Base-by-base conservation (phyloP, 1,140 invertebrate species). In the Thereuonema tuberculata region DNA sequence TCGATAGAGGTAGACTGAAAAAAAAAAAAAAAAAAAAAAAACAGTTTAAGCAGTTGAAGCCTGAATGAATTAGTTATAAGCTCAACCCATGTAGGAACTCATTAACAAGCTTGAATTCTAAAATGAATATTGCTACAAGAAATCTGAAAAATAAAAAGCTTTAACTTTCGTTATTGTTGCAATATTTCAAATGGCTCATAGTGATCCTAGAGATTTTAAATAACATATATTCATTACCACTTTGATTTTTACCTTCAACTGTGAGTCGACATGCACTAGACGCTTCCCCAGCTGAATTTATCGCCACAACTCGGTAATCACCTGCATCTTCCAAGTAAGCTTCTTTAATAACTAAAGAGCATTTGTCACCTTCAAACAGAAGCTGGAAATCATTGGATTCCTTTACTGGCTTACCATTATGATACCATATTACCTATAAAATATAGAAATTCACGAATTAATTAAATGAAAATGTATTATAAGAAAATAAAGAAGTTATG, bases 381-480 rank as follows among this genome's bases (percentile, higher is more conserved):
- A 87, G 68, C 65, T 87, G 84, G 66, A 87, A 81, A 70, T 93
- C 88, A 25, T 81, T 78, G 1, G 87, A 90, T 71, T 89, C 88
- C 70, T 89, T 88, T 1, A 94, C 82, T 15, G 89, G 87, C 47
- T 81, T 75, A 59, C 83, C 82, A 66, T 92, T 82, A 66, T 91
- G 89, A 65, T 89, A 86, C 88, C 88, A 92, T 66, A 88, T 89
- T 0, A 92, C 80, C 77, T 84, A 65, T n/a, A n/a, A n/a, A n/a
- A n/a, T n/a, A n/a, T n/a, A n/a, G n/a, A n/a, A 5, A 63, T 58
- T 23, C n/a, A n/a, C n/a, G 9, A 53, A 1, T 20, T 24, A 62
- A 57, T 43, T 20, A 43, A 21, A 43, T 61, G 27, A 37, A n/a
- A 26, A 21, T 25, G 26, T 24, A 62, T n/a, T 15, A 59, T 60